Evolutionary conservation across 2,113 vertebrate species (phyloP), one percentile per base, ranked within the genome.

Genomic region (Strix aluco): DNA sequence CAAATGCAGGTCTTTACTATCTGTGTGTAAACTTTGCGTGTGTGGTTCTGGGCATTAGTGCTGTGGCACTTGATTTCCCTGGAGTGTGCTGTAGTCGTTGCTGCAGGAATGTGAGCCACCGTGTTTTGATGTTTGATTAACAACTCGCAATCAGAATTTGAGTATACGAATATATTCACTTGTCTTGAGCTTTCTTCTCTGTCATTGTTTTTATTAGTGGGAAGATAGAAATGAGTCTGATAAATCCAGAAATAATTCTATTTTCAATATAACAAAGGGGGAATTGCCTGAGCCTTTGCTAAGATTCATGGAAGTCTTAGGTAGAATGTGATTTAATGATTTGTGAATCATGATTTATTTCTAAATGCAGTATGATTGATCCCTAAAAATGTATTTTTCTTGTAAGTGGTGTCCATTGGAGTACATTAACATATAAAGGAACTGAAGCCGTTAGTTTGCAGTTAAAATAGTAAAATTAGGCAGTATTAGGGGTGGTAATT

Each of bases 381-480:
- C 72, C 51, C 66, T 81, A 84, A 94, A 63, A 71, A 82, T 54
- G 5, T 59, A 4, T 83, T 95, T 3, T 87, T 84, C 20, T 67
- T 94, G 1, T 29, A 72, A 72, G 25, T 63, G 57, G n/a, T 70
- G 67, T 66, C 69, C 52, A 79, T 8, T 73, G 23, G 36, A 90
- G 52, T 86, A 81, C 10, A 27, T 83, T 75, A 91, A 71, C 8
- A 51, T 70, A 27, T 44, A 71, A 88, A 84, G 62, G 94, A 93
- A 85, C 4, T 17, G 44, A 82, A 87, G 20, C 74, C 92, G 86
- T 85, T 95, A 78, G 12, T 63, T 93, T 85, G 34, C 70, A 80
- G 58, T 97, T 91, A 69, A 90, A 96, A 71, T 79, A 59, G 79
- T 89, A 73, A 73, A 74, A 79, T 92, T 75, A 83, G 11, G 84